Base-by-base conservation (phyloP, 2,888 invertebrate species). In the Lamproptera curius region DNA sequence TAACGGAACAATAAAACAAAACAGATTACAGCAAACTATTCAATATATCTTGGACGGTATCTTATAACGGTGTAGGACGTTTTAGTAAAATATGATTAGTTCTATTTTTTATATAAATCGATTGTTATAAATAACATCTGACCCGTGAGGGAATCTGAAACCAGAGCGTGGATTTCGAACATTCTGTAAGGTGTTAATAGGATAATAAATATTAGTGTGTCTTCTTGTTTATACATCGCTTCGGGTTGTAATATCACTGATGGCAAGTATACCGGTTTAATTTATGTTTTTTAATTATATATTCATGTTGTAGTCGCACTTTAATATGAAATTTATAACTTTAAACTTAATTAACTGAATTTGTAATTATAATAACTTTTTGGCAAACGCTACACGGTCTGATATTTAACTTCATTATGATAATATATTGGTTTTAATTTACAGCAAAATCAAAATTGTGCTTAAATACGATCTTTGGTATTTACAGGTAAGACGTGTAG, bases 51-150 rank as follows among this genome's bases (percentile, higher is more conserved):
- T n/a, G n/a, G n/a, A n/a, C n/a, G 23, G 8, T 6, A 23, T 23
- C 23, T 23, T 23, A 23, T 6, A 23, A 23, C 5, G 8, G 8
- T 6, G n/a, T 10, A 9, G n/a, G 28, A 6, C 9, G n/a, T 8
- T n/a, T 2, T 28, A 9, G 9, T 28, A n/a, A 10, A 28, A 10
- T 5, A 2, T 28, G n/a, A 28, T 28, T 5, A 28, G 9, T 28
- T 28, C 9, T 2, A 10, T 28, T 2, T n/a, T 28, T 28, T 8
- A 28, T 2, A 10, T n/a, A 5, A 28, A 9, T 28, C 9, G 4
- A 28, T 28, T 10, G 9, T 28, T 54, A 50, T 51, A 40, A 53
- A 41, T 17, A 37, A 51, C 49, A 48, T 52, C n/a, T 52, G 43
- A 16, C 23, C 16, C 6, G n/a, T 8, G 6, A 15, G n/a, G 36